phyloP scores from a whole-genome alignment of 2,888 invertebrate species.

The Zeuzera pyrina region DNA sequence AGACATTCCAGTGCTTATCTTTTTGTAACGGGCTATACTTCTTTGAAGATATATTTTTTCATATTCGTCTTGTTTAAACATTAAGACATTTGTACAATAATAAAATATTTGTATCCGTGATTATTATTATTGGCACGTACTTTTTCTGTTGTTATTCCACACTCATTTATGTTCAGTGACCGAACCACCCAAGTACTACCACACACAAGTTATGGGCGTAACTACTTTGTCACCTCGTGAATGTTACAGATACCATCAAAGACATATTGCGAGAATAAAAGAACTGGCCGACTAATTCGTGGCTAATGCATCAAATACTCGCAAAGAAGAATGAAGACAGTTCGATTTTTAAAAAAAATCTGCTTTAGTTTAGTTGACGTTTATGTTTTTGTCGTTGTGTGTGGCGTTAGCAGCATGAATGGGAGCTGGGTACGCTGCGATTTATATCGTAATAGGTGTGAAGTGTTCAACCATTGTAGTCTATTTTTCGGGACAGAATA shows the following conservation, averaged over 20 bases:
- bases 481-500: too few relatives aligned
- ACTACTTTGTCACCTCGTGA: constrained; percentile 59
- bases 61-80: neutral
- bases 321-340: constrained; percentile 45
- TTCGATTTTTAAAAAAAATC: constrained; percentile 47
- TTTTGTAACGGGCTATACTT: too few relatives aligned
- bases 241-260: constrained; percentile 43
- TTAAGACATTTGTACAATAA: neutral
- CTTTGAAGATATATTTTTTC: too few relatives aligned
- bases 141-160: too few relatives aligned
- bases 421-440: constrained; percentile 50
- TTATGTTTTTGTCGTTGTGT: constrained; percentile 63
- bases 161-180: too few relatives aligned
- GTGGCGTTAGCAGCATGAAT: constrained; percentile 61
- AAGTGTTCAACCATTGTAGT: constrained; percentile 58
- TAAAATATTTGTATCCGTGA: neutral
- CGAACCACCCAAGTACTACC: constrained; percentile 59
- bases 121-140: too few relatives aligned
- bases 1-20: too few relatives aligned
- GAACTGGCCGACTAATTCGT: constrained; percentile 61
- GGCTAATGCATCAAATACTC: constrained; percentile 62
- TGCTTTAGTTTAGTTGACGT: constrained; percentile 52
- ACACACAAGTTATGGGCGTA: constrained; percentile 63
- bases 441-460: constrained; percentile 68
- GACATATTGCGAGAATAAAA: constrained; percentile 38